Base-by-base conservation (phyloP, 2,113 vertebrate species). In the Pseudopodoces humilis region DNA sequence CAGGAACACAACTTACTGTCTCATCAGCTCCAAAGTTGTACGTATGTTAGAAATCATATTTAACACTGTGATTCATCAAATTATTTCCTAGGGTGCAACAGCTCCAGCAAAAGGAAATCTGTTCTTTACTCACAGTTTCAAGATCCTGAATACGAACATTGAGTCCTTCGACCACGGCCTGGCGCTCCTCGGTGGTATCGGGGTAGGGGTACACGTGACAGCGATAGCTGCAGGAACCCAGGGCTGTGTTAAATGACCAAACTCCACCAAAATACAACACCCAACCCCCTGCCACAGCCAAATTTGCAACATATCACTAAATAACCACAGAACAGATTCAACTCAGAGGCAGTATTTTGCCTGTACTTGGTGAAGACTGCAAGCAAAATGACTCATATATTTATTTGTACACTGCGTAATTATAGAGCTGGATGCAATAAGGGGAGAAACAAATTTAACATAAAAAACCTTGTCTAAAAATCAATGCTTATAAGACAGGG, bases 141-240 rank as follows among this genome's bases (percentile, higher is more conserved):
- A 99, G 98, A 93, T 99, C 99, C 91, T 99, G 99, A 90, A 99
- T 99, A 13, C 99, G 99, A 72, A 98, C 98, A 4, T 90, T 98
- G 4, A 99, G 98, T 8, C 99, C 99, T 65, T 99, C 98, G 19
- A 99, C 97, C 35, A 99, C 98, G 11, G 98, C 98, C 5, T 65
- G 96, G 68, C 99, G 98, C 94, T 99, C 99, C 77, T 99, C 99
- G 0, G 95, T 98, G 30, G 95, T 99, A 37, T 95, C 98, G 10
- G 99, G 99, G 83, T 99, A 99, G 3, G 99, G 99, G 91, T 99
- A 99, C 68, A 99, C 69, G 11, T 99, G 99, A 86, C 99, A 99
- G 97, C 99, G 99, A 96, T 99, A 99, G 97, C 99, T 99, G 47
- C 39, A 90, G 92, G 55, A 53, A 82, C 76, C 60, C 43, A 89